Percentiles rank a stretch among this genome's conserved stretches.
phyloP scores from a whole-genome alignment of 2,113 vertebrate species.

The Stercorarius parasiticus region DNA sequence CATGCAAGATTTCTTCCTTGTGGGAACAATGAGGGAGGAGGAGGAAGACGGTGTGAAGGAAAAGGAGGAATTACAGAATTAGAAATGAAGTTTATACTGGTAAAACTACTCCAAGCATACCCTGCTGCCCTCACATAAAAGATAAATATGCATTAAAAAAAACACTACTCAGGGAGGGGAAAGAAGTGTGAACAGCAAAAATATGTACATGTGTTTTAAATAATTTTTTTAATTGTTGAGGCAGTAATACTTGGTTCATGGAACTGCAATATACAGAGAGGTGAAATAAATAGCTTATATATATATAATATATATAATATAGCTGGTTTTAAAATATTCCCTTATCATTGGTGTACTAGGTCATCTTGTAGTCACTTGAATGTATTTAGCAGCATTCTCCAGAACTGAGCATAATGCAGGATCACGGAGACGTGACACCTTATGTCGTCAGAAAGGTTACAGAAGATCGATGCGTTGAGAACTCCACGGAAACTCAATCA shows the following conservation, averaged over 20 bases:
- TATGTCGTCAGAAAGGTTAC: slow-evolving; percentile 75
- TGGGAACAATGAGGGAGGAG: neutral
- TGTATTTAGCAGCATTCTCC: slow-evolving; percentile 84
- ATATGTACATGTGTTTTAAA: slow-evolving; percentile 70
- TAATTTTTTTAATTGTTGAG: slow-evolving; percentile 86
- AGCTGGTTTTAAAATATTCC: slow-evolving; percentile 86
- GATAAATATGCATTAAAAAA: neutral
- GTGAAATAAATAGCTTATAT: slow-evolving; percentile 90
- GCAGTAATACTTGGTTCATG: slow-evolving; percentile 86
- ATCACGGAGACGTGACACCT: slow-evolving; percentile 77
- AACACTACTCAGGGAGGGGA: neutral
- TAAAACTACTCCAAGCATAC: neutral
- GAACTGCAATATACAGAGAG: slow-evolving; percentile 88
- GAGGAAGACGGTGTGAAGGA: neutral
- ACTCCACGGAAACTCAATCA: slow-evolving; percentile 69
- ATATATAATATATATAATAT: slow-evolving; percentile 87
- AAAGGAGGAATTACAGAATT: neutral
- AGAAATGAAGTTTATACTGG: neutral
- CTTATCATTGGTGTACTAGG: slow-evolving; percentile 85
- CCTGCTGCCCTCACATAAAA: neutral
- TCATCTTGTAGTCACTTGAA: slow-evolving; percentile 79
- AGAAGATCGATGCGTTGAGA: slow-evolving; percentile 73
- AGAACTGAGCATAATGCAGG: slow-evolving; percentile 79
- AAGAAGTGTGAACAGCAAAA: slow-evolving; percentile 61
- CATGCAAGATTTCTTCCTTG: neutral